Conservation (phyloP, 1,140 invertebrate genomes). For the Drepana arcuata region DNA sequence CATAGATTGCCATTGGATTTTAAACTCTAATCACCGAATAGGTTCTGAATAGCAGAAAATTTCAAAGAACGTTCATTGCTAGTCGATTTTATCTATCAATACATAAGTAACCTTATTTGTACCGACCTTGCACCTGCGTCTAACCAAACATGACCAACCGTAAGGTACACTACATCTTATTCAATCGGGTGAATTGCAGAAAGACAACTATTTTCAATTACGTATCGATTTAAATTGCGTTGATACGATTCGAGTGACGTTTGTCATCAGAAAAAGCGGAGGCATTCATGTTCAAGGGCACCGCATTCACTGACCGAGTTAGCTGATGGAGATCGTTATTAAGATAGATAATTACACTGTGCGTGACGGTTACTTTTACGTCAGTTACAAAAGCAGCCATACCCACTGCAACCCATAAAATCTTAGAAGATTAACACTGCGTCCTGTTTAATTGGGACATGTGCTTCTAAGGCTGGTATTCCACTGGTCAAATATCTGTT, state of each 20-base stretch:
- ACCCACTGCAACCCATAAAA: too few relatives aligned
- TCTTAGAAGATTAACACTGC: too few relatives aligned
- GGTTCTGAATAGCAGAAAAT: too few relatives aligned
- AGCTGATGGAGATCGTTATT: slow-evolving; percentile 7
- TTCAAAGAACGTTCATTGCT: too few relatives aligned
- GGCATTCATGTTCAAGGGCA: slow-evolving; percentile 25
- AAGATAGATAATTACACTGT: neutral
- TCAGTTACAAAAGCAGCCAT: neutral
- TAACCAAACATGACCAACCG: neutral
- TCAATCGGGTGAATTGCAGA: neutral
- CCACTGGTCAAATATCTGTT: too few relatives aligned
- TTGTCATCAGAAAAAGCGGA: neutral
- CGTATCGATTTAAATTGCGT: too few relatives aligned
- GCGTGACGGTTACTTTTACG: neutral
- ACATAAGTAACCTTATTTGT: slow-evolving; percentile 13
- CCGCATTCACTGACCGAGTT: slow-evolving; percentile 28
- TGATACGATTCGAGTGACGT: too few relatives aligned
- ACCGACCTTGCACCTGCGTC: slow-evolving; percentile 19
- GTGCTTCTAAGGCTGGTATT: too few relatives aligned
- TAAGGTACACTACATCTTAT: neutral
- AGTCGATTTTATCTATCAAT: neutral
- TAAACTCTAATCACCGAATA: too few relatives aligned
- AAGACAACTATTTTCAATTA: neutral
- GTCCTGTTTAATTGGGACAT: too few relatives aligned
- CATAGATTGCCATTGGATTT: too few relatives aligned